phyloP scores from a whole-genome alignment of 1,140 invertebrate species.

The Teleogryllus occipitalis region DNA sequence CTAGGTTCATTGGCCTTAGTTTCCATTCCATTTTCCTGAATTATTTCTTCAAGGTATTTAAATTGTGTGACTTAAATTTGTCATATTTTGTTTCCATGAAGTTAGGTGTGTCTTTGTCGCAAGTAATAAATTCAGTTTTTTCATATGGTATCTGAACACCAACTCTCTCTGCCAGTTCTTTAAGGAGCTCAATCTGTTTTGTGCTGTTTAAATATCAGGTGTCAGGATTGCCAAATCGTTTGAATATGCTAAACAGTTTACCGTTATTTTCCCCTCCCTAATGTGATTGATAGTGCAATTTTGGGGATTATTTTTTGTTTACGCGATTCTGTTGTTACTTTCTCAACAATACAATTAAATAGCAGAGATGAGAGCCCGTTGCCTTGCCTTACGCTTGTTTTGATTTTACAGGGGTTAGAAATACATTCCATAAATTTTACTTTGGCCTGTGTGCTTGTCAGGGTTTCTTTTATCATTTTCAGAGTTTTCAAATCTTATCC shows the following conservation, averaged over 20 bases:
- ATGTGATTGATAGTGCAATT: not conserved
- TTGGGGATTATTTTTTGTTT: slow-evolving; percentile 68
- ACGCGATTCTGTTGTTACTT: slow-evolving; percentile 8
- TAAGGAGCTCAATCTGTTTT: slow-evolving; percentile 2
- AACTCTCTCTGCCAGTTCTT: not conserved
- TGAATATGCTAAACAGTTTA: slow-evolving; percentile 15
- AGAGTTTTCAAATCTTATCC: slow-evolving; percentile 13
- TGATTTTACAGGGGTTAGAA: not conserved
- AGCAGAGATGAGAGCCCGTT: slow-evolving; percentile 8
- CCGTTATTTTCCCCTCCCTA: slow-evolving; percentile 8
- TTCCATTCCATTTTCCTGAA: too few species aligned
- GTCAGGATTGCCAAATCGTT: slow-evolving; percentile 15
- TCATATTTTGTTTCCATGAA: too few species aligned
- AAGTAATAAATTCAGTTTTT: too few species aligned
- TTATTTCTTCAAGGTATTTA: too few species aligned
- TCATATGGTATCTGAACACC: too few species aligned
- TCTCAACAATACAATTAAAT: slow-evolving; percentile 14
- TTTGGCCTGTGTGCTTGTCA: not conserved
- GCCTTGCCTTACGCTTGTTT: not conserved
- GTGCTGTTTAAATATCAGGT: not conserved
- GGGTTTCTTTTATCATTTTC: slow-evolving; percentile 11
- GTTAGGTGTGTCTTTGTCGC: too few species aligned
- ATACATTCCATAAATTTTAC: not conserved
- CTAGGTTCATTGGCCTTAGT: too few species aligned
- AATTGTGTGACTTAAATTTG: too few species aligned